Base-by-base conservation (phyloP, 2,113 vertebrate genomes). In the Siniperca knerii region DNA sequence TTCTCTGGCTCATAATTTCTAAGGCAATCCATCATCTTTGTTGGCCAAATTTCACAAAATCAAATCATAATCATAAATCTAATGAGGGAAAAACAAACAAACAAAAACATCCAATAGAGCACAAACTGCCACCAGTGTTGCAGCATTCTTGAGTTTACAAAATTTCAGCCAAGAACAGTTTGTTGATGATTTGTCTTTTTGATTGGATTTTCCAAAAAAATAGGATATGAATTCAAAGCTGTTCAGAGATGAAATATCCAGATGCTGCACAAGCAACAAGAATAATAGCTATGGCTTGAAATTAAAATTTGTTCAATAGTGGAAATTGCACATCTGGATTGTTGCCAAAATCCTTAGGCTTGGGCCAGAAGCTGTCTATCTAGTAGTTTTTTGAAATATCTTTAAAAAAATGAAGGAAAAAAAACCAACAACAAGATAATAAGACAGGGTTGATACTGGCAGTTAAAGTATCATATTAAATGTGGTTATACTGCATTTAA, bases 271-370 rank as follows among this genome's bases (percentile, higher is more conserved):
- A 11, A 40, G 52, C 52, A 55, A 25, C 25, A 25, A 55, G 13
- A 79, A 67, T 25, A 79, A n/a, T 71, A 66, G 10, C 35, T n/a
- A 25, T 44, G 20, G 13, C 8, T 40, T 23, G 2, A 37, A 48
- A 21, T 8, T 52, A 33, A 13, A n/a, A 67, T 46, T 10, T 67
- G 40, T 69, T 69, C 12, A 48, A 25, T 46, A 29, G 23, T 40
- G 29, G 46, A 77, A 60, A 62, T 20, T 66, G 33, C 33, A 58
- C 64, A 78, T 58, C 77, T 69, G 77, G 77, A 37, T 44, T 69
- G 12, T 35, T 18, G 35, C 10, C 73, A 23, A 9, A 44, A 35
- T 69, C 20, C 25, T 8, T 48, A 13, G 8, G 29, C 55, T 12
- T 50, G 20, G 20, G 21, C 29, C 29, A 79, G 13, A 70, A 75